These are phyloP conservation scores for Stenchaetothrips biformis DNA, from an alignment of 2,888 invertebrate genomes.

Conservation along the genomic window DNA sequence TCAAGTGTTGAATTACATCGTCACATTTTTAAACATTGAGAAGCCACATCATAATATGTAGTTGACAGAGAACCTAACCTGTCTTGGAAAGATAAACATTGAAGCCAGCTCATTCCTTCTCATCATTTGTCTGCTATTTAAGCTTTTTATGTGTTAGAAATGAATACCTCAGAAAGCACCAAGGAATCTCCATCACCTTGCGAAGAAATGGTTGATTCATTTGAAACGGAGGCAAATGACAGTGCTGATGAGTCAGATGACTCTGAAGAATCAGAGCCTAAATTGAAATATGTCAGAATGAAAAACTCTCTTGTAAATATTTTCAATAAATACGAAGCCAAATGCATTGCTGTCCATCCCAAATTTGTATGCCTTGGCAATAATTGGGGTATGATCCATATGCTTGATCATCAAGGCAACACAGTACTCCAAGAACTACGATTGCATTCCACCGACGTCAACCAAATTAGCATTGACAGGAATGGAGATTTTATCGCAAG, in stretches of 20 bases:
- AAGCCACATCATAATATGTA: too few relatives aligned
- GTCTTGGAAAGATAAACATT: too few relatives aligned
- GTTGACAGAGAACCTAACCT: too few relatives aligned
- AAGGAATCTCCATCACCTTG: not conserved
- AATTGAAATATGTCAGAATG: slow-evolving; percentile 85
- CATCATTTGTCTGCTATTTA: too few relatives aligned
- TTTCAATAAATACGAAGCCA: slow-evolving; percentile 78
- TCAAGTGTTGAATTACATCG: too few relatives aligned
- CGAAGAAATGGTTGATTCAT: not conserved
- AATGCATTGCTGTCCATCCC: slow-evolving; percentile 88
- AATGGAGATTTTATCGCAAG: slow-evolving; percentile 92
- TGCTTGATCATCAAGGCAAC: slow-evolving; percentile 91
- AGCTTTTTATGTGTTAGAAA: not conserved
- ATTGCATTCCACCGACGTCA: slow-evolving; percentile 84
- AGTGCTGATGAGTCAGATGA: slow-evolving; percentile 46
- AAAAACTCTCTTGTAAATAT: slow-evolving; percentile 82
- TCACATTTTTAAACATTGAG: too few relatives aligned
- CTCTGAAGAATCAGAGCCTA: slow-evolving; percentile 69
- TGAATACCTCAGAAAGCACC: not conserved
- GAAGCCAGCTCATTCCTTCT: too few relatives aligned
- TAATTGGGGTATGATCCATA: slow-evolving; percentile 82
- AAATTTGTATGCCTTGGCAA: slow-evolving; percentile 94
- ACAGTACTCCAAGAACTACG: slow-evolving; percentile 63
- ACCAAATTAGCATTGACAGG: slow-evolving; percentile 88
- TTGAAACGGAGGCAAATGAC: slow-evolving; percentile 39